Evolutionary conservation across 2,797 vertebrate species (phyloP), one percentile per base, ranked within the genome.

Genomic region (Betta splendens): DNA sequence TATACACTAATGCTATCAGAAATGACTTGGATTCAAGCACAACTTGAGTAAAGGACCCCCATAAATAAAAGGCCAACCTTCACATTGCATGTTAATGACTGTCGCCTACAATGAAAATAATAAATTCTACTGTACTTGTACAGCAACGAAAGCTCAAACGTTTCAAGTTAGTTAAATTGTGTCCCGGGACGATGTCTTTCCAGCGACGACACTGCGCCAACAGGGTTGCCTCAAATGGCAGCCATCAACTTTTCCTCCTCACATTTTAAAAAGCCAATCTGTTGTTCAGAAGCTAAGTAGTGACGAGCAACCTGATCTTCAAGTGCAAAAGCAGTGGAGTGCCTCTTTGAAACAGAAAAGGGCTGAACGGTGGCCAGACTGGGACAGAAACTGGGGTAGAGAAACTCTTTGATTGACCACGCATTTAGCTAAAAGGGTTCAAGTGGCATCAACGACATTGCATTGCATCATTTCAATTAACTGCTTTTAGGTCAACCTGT

Each of bases 401-500:
- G 58, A 61, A 57, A 16, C 55, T 63, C 60, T 56, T 36, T 50
- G 49, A 62, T 46, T 49, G 46, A 72, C 63, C 56, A 18, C 46
- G 84, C 61, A 60, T 64, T 74, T 56, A 12, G 54, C 73, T 73
- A 58, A 84, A 85, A 71, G 52, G 22, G 64, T 72, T 77, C 52
- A 79, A 58, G 78, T 70, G 81, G 77, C 29, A 77, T 71, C 58
- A 38, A 37, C 7, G 49, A 52, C 15, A 50, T 40, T 15, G 48
- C 49, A 48, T n/a, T n/a, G n/a, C 7, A 43, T 61, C 38, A 26
- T 64, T 69, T 70, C 69, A 65, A 58, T 77, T 72, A 78, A 61
- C 74, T 58, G 67, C 66, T 83, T 69, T 70, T 23, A 64, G 66
- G 79, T 75, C 65, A 60, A 58, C 13, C 43, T 43, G 56, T 13